phyloP scores from a whole-genome alignment of 2,888 invertebrate genomes.

The Rutpela maculata region DNA sequence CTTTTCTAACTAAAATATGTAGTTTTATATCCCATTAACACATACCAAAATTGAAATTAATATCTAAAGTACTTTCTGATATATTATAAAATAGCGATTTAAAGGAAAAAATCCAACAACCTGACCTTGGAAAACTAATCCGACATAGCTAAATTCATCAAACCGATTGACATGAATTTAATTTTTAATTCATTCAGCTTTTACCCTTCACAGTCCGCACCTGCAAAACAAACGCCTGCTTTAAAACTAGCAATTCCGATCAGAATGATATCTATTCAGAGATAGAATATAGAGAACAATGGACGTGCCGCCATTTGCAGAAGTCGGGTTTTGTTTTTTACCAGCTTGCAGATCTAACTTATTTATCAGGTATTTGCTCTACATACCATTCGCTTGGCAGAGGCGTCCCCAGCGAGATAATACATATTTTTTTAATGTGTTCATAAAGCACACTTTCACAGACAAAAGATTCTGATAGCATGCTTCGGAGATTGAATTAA shows the following conservation, averaged over 20 bases:
- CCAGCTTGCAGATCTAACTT: constrained; percentile 30
- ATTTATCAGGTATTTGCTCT: constrained; percentile 43
- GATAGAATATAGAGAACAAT: constrained; percentile 43
- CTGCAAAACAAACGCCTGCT: constrained; percentile 27
- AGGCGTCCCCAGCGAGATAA: constrained; percentile 4
- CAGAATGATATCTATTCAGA: constrained; percentile 41
- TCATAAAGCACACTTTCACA: too few species aligned
- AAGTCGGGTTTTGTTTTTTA: constrained; percentile 41
- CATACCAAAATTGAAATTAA: too few species aligned
- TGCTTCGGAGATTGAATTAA: too few species aligned
- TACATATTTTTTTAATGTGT: neutral
- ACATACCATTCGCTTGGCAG: constrained; percentile 36
- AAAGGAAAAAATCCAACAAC: too few species aligned
- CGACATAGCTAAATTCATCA: neutral
- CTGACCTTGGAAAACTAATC: too few species aligned
- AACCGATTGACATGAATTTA: neutral
- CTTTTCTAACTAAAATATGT: too few species aligned
- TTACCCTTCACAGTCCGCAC: constrained; percentile 10
- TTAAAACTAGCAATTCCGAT: constrained; percentile 31
- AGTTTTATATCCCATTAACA: too few species aligned
- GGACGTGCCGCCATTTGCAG: constrained; percentile 41
- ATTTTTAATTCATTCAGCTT: neutral
- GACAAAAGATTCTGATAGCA: too few species aligned
- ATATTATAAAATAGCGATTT: too few species aligned
- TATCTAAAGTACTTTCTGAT: too few species aligned